These are phyloP conservation scores for Anisognathus igniventris DNA, from an alignment of 2,797 vertebrate species.

Conservation along the genomic window DNA sequence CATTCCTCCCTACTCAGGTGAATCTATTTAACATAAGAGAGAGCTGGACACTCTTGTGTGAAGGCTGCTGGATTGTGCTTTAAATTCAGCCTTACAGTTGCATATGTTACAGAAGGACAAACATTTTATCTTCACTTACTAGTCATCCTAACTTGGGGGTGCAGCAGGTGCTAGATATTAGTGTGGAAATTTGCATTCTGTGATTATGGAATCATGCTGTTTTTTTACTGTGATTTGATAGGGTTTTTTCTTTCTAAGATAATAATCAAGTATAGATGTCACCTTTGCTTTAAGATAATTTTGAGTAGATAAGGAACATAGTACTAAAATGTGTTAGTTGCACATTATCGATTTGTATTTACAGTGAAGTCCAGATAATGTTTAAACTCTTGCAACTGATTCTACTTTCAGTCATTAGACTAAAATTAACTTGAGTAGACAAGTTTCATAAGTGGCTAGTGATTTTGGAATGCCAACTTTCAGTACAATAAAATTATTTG, in stretches of 20 bases:
- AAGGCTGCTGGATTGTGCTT: neutral
- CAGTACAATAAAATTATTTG: neutral
- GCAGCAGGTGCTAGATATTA: neutral
- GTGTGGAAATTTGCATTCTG: neutral
- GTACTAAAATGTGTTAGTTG: neutral
- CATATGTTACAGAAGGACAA: neutral
- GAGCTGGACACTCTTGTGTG: neutral
- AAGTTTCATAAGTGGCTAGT: neutral
- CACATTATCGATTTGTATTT: neutral
- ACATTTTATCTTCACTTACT: neutral
- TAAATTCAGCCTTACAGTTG: neutral
- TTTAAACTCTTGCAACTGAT: neutral
- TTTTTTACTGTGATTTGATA: neutral
- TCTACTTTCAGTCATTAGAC: neutral
- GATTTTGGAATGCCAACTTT: neutral
- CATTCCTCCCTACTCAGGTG: neutral
- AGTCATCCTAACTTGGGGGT: neutral
- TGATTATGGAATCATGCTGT: rapidly evolving
- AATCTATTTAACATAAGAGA: neutral
- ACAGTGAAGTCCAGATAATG: neutral
- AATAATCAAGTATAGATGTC: neutral
- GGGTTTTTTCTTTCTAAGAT: neutral
- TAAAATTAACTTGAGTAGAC: neutral
- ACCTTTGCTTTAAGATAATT: neutral
- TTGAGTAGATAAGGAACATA: neutral